Percentiles rank a stretch among this genome's conserved stretches.
These are phyloP conservation scores for Urocynchramus pylzowi DNA, from an alignment of 2,113 vertebrate species.

Conservation along the genomic window DNA sequence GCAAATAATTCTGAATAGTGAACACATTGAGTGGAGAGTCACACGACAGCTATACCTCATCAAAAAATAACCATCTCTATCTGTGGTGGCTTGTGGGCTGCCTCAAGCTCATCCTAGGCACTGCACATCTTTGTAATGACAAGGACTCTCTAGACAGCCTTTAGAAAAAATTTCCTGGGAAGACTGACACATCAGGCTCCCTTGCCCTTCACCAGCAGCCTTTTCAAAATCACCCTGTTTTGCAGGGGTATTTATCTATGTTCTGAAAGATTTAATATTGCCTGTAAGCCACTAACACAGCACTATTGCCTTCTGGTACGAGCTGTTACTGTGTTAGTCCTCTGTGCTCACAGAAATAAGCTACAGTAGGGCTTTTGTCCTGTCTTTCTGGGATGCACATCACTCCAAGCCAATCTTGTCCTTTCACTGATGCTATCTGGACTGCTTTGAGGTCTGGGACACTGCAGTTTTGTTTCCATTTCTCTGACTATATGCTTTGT, in stretches of 20 bases:
- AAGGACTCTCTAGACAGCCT: not conserved
- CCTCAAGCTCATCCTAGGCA: not conserved
- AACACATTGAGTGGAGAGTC: not conserved
- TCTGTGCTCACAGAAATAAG: constrained; percentile 5
- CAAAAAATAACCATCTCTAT: not conserved
- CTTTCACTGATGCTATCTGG: constrained; percentile 8
- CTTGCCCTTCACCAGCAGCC: not conserved
- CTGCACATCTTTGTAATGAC: not conserved
- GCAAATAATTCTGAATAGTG: not conserved
- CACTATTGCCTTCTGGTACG: constrained; percentile 8
- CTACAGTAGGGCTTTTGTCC: constrained; percentile 51
- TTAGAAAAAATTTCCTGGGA: not conserved
- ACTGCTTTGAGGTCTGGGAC: not conserved
- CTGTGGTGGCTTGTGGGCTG: not conserved
- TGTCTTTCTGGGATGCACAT: not conserved
- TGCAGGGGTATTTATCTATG: not conserved
- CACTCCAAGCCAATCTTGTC: not conserved
- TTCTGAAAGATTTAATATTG: not conserved
- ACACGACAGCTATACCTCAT: not conserved
- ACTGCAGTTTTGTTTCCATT: constrained; percentile 54
- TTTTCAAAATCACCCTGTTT: not conserved
- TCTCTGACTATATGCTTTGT: constrained; percentile 59
- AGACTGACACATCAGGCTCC: not conserved
- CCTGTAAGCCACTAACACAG: not conserved
- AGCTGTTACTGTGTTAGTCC: constrained; percentile 6